These are phyloP conservation scores for Cenopis cana DNA, from an alignment of 2,888 invertebrate species.

Conservation along the genomic window DNA sequence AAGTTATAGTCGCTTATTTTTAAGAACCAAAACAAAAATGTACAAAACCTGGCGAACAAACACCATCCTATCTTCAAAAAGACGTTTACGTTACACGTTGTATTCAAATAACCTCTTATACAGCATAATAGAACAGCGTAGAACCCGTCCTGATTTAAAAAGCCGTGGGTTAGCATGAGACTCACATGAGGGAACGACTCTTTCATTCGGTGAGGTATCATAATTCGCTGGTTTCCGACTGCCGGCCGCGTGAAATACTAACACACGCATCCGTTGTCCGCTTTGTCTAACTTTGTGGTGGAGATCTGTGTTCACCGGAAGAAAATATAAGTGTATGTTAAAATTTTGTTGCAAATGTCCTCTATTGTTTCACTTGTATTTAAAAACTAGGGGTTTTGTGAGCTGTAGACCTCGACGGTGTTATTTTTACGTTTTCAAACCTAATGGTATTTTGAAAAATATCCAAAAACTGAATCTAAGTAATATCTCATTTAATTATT, in stretches of 20 bases:
- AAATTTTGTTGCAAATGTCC: background rate
- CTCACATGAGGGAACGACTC: too few species aligned
- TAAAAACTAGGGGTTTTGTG: too few species aligned
- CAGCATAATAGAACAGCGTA: background rate
- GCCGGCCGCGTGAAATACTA: slow-evolving; percentile 60
- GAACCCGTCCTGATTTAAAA: background rate
- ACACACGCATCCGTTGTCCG: slow-evolving; percentile 68
- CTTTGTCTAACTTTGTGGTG: slow-evolving; percentile 65
- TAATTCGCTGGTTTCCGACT: slow-evolving; percentile 48
- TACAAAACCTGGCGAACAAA: background rate
- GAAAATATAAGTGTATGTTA: background rate
- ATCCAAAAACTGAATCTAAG: too few species aligned
- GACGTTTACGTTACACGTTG: background rate
- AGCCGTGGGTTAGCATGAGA: background rate
- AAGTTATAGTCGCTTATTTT: background rate
- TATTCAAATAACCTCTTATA: background rate
- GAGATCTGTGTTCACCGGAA: slow-evolving; percentile 22
- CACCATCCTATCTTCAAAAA: background rate
- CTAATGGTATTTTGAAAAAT: too few species aligned
- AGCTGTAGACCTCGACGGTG: too few species aligned
- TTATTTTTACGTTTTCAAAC: too few species aligned
- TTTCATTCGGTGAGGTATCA: slow-evolving; percentile 24
- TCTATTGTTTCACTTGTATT: too few species aligned
- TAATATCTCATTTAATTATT: too few species aligned
- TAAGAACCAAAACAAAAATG: background rate